Percentiles rank a stretch among this genome's conserved stretches.
phyloP scores from a whole-genome alignment of 30 jellyfish, hydroid and myxozoan genomes.

The Hydractinia echinata region DNA sequence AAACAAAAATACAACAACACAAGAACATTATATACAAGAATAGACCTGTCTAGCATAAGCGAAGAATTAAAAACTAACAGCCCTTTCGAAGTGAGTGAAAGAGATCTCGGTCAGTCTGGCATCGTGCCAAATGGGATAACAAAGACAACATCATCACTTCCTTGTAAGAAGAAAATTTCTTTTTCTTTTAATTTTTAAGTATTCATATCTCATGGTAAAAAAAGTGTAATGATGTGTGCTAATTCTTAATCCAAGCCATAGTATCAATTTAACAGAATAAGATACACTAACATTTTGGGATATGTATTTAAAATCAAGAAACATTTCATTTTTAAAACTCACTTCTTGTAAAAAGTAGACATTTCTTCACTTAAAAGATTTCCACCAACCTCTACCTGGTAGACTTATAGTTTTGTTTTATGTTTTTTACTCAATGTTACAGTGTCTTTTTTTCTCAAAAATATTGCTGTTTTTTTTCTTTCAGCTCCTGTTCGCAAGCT shows the following conservation, averaged over 20 bases:
- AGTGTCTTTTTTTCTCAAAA: background rate
- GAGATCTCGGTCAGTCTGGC: slow-evolving; percentile 41
- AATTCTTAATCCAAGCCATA: too few species aligned
- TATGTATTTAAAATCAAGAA: too few species aligned
- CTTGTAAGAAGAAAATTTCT: slow-evolving; percentile 1
- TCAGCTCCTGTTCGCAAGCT: slow-evolving; percentile 39
- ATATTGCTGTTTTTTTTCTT: too few species aligned
- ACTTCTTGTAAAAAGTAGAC: too few species aligned
- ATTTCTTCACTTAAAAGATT: too few species aligned
- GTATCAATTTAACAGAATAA: too few species aligned
- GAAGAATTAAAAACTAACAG: slow-evolving; percentile 80
- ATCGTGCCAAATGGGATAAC: background rate
- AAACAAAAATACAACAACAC: slow-evolving; percentile 87
- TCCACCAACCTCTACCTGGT: too few species aligned
- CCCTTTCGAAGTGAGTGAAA: slow-evolving; percentile 71
- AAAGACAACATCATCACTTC: background rate
- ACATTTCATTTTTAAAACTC: too few species aligned
- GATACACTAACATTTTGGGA: too few species aligned
- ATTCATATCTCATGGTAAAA: too few species aligned
- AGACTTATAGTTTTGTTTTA: too few species aligned
- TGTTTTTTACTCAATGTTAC: background rate
- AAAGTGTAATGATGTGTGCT: too few species aligned
- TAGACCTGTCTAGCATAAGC: slow-evolving; percentile 57
- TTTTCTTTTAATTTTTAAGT: background rate
- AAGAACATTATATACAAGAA: slow-evolving; percentile 76